Percentiles rank a stretch among this genome's conserved stretches.
These are phyloP conservation scores for Echeneis naucrates DNA, from an alignment of 2,797 vertebrate genomes.

Conservation along the genomic window DNA sequence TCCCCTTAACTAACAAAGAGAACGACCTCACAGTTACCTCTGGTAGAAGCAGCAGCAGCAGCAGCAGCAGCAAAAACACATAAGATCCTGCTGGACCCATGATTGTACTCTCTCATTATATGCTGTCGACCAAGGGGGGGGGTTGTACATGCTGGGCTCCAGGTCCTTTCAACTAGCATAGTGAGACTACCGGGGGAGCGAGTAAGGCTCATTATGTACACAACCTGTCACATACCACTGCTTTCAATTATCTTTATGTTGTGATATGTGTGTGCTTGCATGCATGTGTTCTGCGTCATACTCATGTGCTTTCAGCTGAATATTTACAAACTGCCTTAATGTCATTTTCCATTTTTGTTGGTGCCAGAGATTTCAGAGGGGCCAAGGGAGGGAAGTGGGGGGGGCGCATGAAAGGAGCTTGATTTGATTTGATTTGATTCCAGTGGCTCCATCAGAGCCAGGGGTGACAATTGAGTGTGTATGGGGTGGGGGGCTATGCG, in stretches of 20 bases:
- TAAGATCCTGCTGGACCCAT: slow-evolving; percentile 69
- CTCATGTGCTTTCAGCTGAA: slow-evolving; percentile 20
- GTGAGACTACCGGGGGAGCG: slow-evolving; percentile 47
- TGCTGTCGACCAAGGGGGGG: slow-evolving; percentile 52
- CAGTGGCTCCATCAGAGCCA: slow-evolving; percentile 29
- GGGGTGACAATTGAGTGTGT: background rate
- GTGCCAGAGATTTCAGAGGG: slow-evolving; percentile 31
- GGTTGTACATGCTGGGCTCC: slow-evolving; percentile 58
- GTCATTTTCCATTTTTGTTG: slow-evolving; percentile 52
- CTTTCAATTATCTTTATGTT: slow-evolving; percentile 64
- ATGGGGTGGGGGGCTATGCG: background rate
- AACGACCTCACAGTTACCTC: slow-evolving; percentile 70
- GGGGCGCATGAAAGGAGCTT: slow-evolving; percentile 39
- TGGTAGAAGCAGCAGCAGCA: slow-evolving; percentile 55
- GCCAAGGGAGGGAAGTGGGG: too few relatives aligned
- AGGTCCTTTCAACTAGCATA: slow-evolving; percentile 74
- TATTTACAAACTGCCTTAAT: slow-evolving; percentile 51
- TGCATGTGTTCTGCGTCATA: slow-evolving; percentile 1
- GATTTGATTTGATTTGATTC: slow-evolving; percentile 63
- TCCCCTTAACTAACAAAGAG: slow-evolving; percentile 80
- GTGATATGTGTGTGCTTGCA: background rate
- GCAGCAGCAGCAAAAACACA: slow-evolving; percentile 48
- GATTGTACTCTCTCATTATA: slow-evolving; percentile 77
- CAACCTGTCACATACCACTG: slow-evolving; percentile 53
- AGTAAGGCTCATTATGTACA: slow-evolving; percentile 53